Conservation (phyloP, 2,888 invertebrate species). For the Erebia ligea region DNA sequence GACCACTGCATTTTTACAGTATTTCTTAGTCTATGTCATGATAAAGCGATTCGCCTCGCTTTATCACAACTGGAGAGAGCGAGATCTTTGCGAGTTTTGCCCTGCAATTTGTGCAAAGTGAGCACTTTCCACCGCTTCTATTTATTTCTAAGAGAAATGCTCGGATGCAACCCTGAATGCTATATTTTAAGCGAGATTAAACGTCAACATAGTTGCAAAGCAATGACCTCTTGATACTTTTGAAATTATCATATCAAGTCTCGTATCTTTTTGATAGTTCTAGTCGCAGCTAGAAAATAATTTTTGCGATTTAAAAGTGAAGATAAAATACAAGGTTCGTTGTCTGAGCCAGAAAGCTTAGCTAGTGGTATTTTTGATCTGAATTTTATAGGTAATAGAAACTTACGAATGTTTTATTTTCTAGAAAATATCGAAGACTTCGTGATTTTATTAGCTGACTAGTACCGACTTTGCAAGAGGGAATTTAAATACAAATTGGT, state of each 20-base stretch:
- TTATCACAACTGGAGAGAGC: slow-evolving; percentile 51
- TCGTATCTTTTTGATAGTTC: not conserved
- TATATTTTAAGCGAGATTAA: slow-evolving; percentile 55
- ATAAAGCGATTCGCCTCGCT: slow-evolving; percentile 38
- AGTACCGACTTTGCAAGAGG: too few relatives aligned
- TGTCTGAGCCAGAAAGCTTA: too few relatives aligned
- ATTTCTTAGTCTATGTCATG: slow-evolving; percentile 12
- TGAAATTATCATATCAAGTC: slow-evolving; percentile 8
- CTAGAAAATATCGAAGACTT: too few relatives aligned
- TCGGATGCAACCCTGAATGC: slow-evolving; percentile 48
- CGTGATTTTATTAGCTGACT: too few relatives aligned
- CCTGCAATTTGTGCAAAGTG: slow-evolving; percentile 60
- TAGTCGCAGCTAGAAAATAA: not conserved
- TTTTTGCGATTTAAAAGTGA: not conserved
- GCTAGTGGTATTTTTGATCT: too few relatives aligned
- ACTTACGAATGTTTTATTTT: too few relatives aligned
- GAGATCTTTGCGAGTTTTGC: slow-evolving; percentile 46
- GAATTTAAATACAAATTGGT: too few relatives aligned
- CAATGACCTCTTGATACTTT: slow-evolving; percentile 25
- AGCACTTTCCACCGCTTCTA: slow-evolving; percentile 51
- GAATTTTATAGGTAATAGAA: too few relatives aligned
- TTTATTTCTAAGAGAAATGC: slow-evolving; percentile 58
- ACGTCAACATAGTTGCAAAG: slow-evolving; percentile 47
- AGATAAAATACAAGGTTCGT: too few relatives aligned
- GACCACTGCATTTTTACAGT: slow-evolving; percentile 33